Evolutionary conservation across 1,140 invertebrate species (phyloP).

Genomic region (Caerostris darwini): DNA sequence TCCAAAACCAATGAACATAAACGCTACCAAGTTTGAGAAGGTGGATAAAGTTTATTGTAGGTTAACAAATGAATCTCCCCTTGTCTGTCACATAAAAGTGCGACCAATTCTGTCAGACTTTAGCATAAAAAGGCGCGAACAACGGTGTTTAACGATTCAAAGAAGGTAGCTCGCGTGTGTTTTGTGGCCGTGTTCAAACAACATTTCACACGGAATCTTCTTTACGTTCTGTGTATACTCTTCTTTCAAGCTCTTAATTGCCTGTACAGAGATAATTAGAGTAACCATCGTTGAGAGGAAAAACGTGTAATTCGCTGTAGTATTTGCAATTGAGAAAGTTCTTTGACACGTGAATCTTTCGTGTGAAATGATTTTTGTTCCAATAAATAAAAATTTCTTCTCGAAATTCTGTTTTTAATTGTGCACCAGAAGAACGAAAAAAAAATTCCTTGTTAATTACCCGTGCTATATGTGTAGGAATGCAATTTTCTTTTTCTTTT

Average conservation of each 20-base stretch:
- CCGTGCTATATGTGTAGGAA: background rate
- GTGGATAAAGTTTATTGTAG: slow-evolving; percentile 1
- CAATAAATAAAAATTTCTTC: slow-evolving; percentile 29
- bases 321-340: slow-evolving; percentile 40
- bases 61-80: slow-evolving; percentile 46
- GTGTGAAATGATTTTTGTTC: slow-evolving; percentile 43
- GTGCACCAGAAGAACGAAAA: background rate
- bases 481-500: background rate
- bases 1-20: background rate
- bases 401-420: slow-evolving; percentile 9
- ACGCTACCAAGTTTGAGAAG: background rate
- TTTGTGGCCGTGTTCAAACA: slow-evolving; percentile 61
- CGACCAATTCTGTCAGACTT: slow-evolving; percentile 32
- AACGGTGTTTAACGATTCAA: slow-evolving; percentile 67
- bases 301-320: slow-evolving; percentile 9
- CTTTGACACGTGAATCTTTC: slow-evolving; percentile 8
- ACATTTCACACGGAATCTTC: slow-evolving; percentile 67
- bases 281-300: slow-evolving; percentile 16
- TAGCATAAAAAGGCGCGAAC: slow-evolving; percentile 68
- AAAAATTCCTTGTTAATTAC: background rate
- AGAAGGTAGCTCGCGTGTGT: slow-evolving; percentile 56
- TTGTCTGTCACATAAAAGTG: slow-evolving; percentile 36
- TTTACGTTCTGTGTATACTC: slow-evolving; percentile 31
- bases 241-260: slow-evolving; percentile 68
- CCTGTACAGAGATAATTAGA: slow-evolving; percentile 72